phyloP scores from a whole-genome alignment of 2,113 vertebrate species.

The Brienomyrus longianalis region DNA sequence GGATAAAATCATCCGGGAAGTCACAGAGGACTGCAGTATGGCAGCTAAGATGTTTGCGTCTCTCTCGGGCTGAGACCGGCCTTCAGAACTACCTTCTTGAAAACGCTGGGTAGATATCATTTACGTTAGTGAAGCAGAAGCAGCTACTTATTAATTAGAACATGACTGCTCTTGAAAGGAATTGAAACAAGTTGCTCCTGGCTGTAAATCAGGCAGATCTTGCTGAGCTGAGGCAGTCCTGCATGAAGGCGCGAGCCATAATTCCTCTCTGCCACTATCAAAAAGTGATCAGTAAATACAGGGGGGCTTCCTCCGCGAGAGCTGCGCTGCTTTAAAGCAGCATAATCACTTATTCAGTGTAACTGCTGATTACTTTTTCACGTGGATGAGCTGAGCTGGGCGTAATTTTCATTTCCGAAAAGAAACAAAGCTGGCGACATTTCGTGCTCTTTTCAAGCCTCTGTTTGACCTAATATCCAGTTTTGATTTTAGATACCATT shows the following conservation, averaged over 20 bases:
- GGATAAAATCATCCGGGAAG: background rate
- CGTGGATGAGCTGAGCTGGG: background rate
- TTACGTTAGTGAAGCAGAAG: background rate
- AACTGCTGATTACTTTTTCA: background rate
- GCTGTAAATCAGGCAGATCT: background rate
- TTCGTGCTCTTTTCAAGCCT: background rate
- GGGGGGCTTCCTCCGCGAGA: background rate
- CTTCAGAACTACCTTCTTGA: background rate
- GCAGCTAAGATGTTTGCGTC: background rate
- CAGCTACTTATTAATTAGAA: background rate
- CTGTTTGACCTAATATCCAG: background rate
- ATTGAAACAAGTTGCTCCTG: background rate
- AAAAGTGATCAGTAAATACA: background rate
- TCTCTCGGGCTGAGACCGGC: background rate
- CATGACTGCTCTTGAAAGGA: background rate
- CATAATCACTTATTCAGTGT: background rate
- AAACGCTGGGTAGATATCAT: background rate
- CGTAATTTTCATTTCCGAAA: background rate
- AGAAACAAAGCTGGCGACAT: background rate
- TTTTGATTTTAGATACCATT: background rate
- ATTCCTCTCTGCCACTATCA: background rate
- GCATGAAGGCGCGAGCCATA: background rate
- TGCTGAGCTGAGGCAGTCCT: background rate
- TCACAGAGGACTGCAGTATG: background rate
- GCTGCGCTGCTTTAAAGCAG: background rate